Conservation (phyloP, 2,888 invertebrate genomes). For the Spatulosminthurus flaviceps region DNA sequence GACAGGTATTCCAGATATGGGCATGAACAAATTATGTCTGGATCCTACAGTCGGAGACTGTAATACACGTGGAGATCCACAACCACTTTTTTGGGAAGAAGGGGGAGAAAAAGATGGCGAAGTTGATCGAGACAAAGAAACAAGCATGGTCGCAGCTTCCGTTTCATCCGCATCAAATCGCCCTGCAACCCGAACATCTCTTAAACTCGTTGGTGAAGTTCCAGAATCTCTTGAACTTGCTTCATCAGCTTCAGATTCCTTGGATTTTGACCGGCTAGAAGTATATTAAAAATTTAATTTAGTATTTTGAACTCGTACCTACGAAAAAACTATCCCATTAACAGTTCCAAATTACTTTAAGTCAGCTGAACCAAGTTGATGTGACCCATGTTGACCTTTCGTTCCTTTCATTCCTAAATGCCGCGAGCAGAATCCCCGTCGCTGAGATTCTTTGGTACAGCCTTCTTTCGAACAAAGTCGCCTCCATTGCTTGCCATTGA, state of each 20-base stretch:
- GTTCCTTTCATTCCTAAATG: conserved; percentile 89
- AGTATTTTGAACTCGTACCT: not conserved
- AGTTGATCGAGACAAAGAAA: conserved; percentile 82
- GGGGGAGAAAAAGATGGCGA: conserved; percentile 89
- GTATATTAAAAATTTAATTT: conserved; percentile 13
- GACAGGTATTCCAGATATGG: conserved; percentile 74
- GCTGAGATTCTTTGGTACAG: conserved; percentile 96
- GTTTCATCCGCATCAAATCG: conserved; percentile 93
- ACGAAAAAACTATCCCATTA: not conserved
- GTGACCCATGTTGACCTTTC: conserved; percentile 68
- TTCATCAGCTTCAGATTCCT: conserved; percentile 63
- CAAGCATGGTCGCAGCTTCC: conserved; percentile 95
- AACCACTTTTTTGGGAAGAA: conserved; percentile 69
- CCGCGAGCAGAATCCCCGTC: conserved; percentile 94
- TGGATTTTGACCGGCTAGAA: conserved; percentile 59
- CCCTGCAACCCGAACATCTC: conserved; percentile 69
- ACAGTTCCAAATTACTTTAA: conserved; percentile 37
- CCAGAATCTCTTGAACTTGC: conserved; percentile 63
- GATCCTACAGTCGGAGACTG: conserved; percentile 75
- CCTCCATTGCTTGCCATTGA: conserved; percentile 99
- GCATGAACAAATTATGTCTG: conserved; percentile 89
- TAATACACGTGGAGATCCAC: conserved; percentile 75
- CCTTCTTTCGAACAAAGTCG: conserved; percentile 94
- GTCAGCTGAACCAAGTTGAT: conserved; percentile 54
- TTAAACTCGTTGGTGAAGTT: conserved; percentile 59